Evolutionary conservation across 2,797 vertebrate species (phyloP).

Genomic region (Mus caroli): DNA sequence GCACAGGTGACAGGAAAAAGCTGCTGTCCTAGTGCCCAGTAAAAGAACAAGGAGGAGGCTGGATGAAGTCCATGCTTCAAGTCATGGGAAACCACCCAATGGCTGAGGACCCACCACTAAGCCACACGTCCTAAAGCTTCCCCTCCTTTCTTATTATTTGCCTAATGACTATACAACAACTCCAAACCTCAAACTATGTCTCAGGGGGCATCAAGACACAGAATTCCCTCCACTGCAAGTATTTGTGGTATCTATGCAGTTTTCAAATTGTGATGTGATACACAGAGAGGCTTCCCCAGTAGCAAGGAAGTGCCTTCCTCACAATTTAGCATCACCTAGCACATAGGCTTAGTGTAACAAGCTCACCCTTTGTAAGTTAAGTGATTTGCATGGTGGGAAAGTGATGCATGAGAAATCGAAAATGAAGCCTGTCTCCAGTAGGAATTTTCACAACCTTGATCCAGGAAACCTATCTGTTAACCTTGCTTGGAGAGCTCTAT

Average conservation of each 20-base stretch:
- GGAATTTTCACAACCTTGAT: not conserved
- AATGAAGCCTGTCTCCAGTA: not conserved
- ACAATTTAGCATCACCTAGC: not conserved
- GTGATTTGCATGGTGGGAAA: not conserved
- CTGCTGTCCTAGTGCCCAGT: not conserved
- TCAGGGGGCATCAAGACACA: not conserved
- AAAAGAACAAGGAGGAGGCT: not conserved
- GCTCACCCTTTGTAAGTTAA: not conserved
- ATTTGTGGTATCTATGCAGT: too few species aligned
- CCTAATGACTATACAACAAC: not conserved
- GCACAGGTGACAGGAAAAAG: not conserved
- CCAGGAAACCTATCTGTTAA: not conserved
- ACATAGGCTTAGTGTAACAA: not conserved
- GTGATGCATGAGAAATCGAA: too few species aligned
- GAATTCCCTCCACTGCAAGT: not conserved
- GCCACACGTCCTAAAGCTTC: not conserved
- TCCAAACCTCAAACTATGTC: not conserved
- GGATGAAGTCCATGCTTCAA: not conserved
- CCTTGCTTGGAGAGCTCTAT: not conserved
- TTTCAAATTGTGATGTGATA: not conserved
- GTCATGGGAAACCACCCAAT: too few species aligned
- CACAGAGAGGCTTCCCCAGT: not conserved
- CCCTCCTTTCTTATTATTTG: not conserved
- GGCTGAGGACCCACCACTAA: not conserved
- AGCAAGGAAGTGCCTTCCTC: not conserved